Evolutionary conservation across 2,888 invertebrate genomes (phyloP), one percentile per base, ranked within the genome.

Genomic region (Caenorhabditis sp.): DNA sequence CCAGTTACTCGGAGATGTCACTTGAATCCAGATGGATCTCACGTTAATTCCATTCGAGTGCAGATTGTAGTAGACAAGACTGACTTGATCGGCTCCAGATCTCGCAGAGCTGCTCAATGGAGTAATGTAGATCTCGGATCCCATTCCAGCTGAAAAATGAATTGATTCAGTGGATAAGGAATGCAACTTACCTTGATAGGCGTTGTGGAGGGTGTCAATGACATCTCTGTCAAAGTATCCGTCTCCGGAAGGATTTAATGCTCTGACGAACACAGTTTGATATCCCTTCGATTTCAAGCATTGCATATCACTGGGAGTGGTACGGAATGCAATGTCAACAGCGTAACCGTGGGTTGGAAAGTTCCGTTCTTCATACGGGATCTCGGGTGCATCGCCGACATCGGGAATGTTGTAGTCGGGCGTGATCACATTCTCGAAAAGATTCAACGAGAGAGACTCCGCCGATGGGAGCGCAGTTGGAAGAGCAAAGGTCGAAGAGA

Each of bases 11-110:
- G 60, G 53, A 62, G 65, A 65, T 2, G 60, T 67, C 9, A 83
- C 80, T 56, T 85, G 83, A 28, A 86, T 80, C 88, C 88, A 88
- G 24, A 88, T 65, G n/a, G 81, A 60, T 44, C 83, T 56, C 50
- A 88, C 76, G 40, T 68, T 80, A 20, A 87, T 51, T 51, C 85
- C 86, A 40, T 71, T 70, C 44, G 28, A 44, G 50, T 35, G 78
- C 37, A 86, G 56, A 8, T 72, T 78, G 22, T 78, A 61, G 77
- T 77, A 80, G 18, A 82, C 61, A 15, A 82, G 72, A 62, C 72
- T 78, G 11, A 87, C 26, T 64, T 87, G 87, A 11, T 79, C 65
- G 8, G 65, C 50, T 35, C 80, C 86, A 8, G 71, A 26, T 51
- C 81, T 82, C 18, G 61, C 58, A 1, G 74, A 74, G 6, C 68